Percentiles rank a stretch among this genome's conserved stretches.
Conservation (phyloP, 2,888 invertebrate species). For the Tenthredo scrophulariae region DNA sequence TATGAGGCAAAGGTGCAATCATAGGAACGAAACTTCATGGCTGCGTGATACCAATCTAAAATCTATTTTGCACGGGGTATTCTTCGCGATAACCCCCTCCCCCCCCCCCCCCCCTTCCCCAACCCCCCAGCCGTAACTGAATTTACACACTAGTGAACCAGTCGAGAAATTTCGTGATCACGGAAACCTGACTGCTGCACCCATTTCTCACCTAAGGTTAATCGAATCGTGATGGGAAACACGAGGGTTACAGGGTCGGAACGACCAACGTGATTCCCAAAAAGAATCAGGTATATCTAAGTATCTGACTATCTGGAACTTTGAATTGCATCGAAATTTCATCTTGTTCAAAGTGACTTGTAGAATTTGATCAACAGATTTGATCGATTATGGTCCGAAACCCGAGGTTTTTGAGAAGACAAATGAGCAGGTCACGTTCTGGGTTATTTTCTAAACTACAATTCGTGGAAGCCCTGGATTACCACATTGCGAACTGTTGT, state of each 20-base stretch:
- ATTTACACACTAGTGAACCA: conserved; percentile 12
- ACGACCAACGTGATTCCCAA: not conserved
- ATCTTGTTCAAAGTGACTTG: not conserved
- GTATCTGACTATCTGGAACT: not conserved
- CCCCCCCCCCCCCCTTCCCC: not conserved
- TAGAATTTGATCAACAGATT: not conserved
- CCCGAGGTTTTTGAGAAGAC: no score
- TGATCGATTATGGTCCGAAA: not conserved
- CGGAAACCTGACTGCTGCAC: conserved; percentile 22
- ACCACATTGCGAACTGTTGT: conserved; percentile 28
- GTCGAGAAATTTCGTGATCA: conserved; percentile 40
- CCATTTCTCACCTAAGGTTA: conserved; percentile 21
- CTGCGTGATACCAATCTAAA: conserved; percentile 45
- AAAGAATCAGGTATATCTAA: not conserved
- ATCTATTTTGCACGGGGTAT: conserved; percentile 14
- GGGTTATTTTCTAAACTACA: not conserved
- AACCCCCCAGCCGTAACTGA: conserved; percentile 1
- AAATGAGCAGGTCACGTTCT: conserved; percentile 8
- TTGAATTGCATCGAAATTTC: not conserved
- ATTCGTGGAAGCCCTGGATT: conserved; percentile 23
- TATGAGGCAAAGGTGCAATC: conserved; percentile 11
- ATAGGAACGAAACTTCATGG: not conserved
- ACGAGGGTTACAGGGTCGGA: conserved; percentile 14
- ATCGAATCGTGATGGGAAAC: conserved; percentile 33
- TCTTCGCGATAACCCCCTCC: not conserved